A percentile compares a stretch with the other conserved stretches of the same genome.
phyloP scores from a whole-genome alignment of 2,888 invertebrate genomes.

The Macaria liturata region DNA sequence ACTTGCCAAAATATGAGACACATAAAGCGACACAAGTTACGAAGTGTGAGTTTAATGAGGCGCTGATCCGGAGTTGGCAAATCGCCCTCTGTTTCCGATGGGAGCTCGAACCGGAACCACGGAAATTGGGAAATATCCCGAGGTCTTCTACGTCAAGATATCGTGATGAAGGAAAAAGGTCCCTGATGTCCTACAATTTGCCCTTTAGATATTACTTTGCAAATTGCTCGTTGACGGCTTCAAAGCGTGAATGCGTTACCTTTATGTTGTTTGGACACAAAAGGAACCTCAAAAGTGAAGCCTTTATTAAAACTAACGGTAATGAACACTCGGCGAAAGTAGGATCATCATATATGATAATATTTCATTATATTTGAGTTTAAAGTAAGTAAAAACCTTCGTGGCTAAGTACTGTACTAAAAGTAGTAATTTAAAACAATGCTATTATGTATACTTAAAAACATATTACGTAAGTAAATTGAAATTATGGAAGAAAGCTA shows the following conservation, averaged over 20 bases:
- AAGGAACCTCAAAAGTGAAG: conserved; percentile 10
- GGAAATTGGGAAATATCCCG: conserved; percentile 65
- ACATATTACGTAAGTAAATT: too few relatives aligned
- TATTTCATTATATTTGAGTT: conserved; percentile 8
- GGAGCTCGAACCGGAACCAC: conserved; percentile 58
- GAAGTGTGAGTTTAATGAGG: conserved; percentile 39
- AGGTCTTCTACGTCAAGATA: conserved; percentile 43
- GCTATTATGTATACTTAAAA: too few relatives aligned
- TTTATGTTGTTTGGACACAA: conserved; percentile 20
- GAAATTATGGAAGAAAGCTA: too few relatives aligned
- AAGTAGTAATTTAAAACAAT: too few relatives aligned
- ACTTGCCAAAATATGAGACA: conserved; percentile 5
- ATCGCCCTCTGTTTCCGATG: conserved; percentile 64
- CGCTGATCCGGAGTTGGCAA: conserved; percentile 63
- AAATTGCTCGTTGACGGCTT: conserved; percentile 22
- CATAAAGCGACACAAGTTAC: conserved; percentile 19
- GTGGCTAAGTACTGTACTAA: too few relatives aligned
- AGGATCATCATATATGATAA: conserved; percentile 15
- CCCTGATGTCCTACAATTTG: conserved; percentile 31
- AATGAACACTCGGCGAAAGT: conserved; percentile 9
- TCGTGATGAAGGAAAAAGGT: conserved; percentile 41
- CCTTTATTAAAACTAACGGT: conserved; percentile 25
- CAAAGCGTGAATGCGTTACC: conserved; percentile 19
- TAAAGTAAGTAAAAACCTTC: too few relatives aligned
- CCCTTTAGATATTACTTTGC: conserved; percentile 28